These are phyloP conservation scores for Coregonus clupeaformis DNA, from an alignment of 2,113 vertebrate genomes.

Conservation along the genomic window DNA sequence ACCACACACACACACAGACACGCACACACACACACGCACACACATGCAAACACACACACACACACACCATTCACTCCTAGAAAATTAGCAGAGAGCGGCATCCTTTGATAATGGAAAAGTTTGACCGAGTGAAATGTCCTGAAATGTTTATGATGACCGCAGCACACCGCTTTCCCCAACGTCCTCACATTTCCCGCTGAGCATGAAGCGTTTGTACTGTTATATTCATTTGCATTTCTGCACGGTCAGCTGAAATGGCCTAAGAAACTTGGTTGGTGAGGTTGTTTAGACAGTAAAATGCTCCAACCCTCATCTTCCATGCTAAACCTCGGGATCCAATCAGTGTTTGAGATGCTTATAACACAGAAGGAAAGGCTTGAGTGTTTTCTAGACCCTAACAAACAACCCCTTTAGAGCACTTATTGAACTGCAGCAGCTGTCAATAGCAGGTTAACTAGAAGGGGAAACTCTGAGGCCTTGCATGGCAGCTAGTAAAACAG, in stretches of 20 bases:
- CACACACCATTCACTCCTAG: no score
- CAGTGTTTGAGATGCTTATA: neutral
- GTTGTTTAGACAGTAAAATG: neutral
- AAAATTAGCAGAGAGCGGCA: neutral
- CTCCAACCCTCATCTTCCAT: neutral
- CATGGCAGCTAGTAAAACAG: slow-evolving; percentile 10
- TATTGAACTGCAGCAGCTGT: slow-evolving; percentile 6
- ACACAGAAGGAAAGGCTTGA: neutral
- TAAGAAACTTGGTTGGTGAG: neutral
- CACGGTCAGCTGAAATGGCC: neutral
- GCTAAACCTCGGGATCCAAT: neutral
- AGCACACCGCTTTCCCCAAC: neutral
- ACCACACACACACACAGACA: no score
- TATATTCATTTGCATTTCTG: neutral
- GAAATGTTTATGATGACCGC: neutral
- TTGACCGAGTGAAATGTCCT: neutral
- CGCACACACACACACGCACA: no score
- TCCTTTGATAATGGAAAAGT: neutral
- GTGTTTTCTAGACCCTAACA: neutral
- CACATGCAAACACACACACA: no score
- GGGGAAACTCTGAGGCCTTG: slow-evolving; percentile 10
- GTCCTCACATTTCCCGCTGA: neutral
- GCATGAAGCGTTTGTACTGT: neutral
- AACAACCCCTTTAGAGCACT: neutral
- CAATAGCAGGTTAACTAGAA: neutral